phyloP scores from a whole-genome alignment of 2,113 vertebrate species.

The Megaceryle torquata region DNA sequence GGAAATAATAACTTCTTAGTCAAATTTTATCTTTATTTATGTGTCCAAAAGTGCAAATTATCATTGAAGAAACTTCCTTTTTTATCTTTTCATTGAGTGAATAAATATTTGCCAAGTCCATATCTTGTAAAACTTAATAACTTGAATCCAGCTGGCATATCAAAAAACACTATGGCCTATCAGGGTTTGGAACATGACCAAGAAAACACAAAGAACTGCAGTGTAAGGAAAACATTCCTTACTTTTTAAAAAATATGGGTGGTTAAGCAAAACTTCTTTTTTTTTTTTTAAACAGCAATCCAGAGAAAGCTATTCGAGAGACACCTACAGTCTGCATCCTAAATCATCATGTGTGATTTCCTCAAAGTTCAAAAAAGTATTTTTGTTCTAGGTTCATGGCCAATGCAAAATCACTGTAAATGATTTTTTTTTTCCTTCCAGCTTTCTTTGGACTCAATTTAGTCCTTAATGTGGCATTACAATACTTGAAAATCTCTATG shows the following conservation, averaged over 20 bases:
- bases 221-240: not conserved
- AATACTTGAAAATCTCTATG: not conserved
- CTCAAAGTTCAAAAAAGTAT: not conserved
- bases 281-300: not conserved
- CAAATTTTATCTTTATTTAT: not conserved
- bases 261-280: not conserved
- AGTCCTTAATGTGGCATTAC: not conserved
- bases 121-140: constrained; percentile 9
- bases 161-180: not conserved
- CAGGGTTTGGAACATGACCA: not conserved
- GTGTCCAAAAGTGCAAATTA: not conserved
- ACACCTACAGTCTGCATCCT: not conserved
- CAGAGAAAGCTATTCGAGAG: not conserved
- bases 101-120: not conserved
- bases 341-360: not conserved
- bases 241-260: not conserved
- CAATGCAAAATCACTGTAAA: not conserved
- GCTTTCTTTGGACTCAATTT: not conserved
- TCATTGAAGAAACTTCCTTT: not conserved
- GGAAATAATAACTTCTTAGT: not conserved
- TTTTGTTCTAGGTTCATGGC: not conserved
- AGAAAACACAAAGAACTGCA: not conserved
- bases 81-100: not conserved
- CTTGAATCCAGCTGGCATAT: not conserved
- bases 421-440: not conserved